A percentile compares a stretch with the other conserved stretches of the same genome.
Conservation (phyloP, 1,140 invertebrate genomes). For the Phortica variegata region DNA sequence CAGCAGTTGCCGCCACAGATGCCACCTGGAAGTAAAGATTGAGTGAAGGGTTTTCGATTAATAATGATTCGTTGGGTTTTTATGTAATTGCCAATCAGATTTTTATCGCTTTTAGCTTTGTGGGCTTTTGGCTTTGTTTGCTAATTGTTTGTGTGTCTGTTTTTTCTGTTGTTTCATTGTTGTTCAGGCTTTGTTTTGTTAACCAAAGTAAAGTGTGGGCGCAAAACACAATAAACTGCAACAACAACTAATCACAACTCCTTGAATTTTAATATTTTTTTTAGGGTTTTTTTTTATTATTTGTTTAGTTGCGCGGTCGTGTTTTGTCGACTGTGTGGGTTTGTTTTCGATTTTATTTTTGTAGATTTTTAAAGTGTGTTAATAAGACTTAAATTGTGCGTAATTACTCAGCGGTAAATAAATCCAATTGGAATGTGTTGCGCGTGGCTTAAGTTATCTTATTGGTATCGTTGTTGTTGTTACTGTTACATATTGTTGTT, state of each 20-base stretch:
- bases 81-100: background rate
- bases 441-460: background rate
- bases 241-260: too few relatives aligned
- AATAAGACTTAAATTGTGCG: slow-evolving; percentile 47
- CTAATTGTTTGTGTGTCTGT: slow-evolving; percentile 4
- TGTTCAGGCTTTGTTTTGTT: too few relatives aligned
- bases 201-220: slow-evolving; percentile 18
- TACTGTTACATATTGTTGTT: background rate
- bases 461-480: slow-evolving; percentile 2
- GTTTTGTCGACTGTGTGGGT: slow-evolving; percentile 2
- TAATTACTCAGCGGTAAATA: too few relatives aligned
- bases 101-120: background rate
- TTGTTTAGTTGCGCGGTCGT: background rate
- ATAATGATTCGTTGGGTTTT: background rate
- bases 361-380: slow-evolving; percentile 28
- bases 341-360: slow-evolving; percentile 19
- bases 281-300: slow-evolving; percentile 3
- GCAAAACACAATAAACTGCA: too few relatives aligned
- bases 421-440: slow-evolving; percentile 28
- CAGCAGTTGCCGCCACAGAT: slow-evolving; percentile 51
- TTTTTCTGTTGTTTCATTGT: slow-evolving; percentile 2
- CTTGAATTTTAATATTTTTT: slow-evolving; percentile 15
- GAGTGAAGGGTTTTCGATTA: background rate
- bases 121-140: background rate
- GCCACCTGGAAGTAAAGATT: slow-evolving; percentile 32